phyloP scores from a whole-genome alignment of 92 coral and sea anemone genomes.

The Bergia puertoricense region DNA sequence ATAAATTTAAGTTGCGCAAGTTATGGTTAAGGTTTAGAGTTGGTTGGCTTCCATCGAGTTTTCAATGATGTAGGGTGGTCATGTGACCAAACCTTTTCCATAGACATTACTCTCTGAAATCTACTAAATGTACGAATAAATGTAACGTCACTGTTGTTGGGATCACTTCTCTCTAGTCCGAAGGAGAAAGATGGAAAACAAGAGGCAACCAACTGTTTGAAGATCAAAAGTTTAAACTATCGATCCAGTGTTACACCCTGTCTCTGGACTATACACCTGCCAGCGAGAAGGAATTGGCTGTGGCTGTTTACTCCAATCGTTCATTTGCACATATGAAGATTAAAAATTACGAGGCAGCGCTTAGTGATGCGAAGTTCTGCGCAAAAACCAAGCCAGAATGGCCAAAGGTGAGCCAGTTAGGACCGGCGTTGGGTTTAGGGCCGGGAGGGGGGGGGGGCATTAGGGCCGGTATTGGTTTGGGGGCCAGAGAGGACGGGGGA shows the following conservation, averaged over 20 bases:
- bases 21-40: no score
- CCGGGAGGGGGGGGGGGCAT: no score
- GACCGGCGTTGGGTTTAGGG: no score
- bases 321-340: slow-evolving; percentile 11
- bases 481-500: not conserved
- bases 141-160: not conserved
- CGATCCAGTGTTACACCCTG: slow-evolving; percentile 44
- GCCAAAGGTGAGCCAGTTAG: not conserved
- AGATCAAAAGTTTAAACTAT: not conserved
- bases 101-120: not conserved
- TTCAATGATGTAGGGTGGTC: no score
- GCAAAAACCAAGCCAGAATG: slow-evolving; percentile 23
- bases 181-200: slow-evolving; percentile 29
- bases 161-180: not conserved
- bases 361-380: slow-evolving; percentile 18
- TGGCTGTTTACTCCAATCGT: slow-evolving; percentile 8
- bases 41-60: no score
- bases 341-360: not conserved
- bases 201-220: slow-evolving; percentile 22
- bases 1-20: no score
- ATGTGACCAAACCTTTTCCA: no score
- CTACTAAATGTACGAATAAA: not conserved
- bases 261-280: slow-evolving; percentile 49
- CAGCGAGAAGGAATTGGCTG: slow-evolving; percentile 38
- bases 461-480: no score